These are phyloP conservation scores for Macrotrachela quadricornifera DNA, from an alignment of 1,140 invertebrate species.

Conservation along the genomic window DNA sequence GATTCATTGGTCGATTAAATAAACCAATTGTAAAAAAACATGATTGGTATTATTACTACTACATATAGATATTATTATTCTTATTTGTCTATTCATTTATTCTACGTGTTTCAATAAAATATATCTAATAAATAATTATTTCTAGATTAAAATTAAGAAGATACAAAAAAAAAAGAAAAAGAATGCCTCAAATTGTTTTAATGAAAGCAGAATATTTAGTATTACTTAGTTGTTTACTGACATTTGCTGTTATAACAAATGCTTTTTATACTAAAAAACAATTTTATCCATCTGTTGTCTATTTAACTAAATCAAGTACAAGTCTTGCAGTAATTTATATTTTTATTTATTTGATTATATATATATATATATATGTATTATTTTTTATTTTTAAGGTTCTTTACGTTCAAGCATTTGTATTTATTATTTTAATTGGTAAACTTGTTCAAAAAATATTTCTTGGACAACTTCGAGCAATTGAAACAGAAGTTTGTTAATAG, in stretches of 20 bases:
- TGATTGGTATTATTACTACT: too few relatives aligned
- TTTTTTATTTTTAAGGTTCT: conserved; percentile 55
- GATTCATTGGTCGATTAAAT: too few relatives aligned
- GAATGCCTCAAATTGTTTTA: too few relatives aligned
- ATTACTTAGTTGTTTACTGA: neutral
- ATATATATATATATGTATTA: neutral
- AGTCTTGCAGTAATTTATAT: conserved; percentile 80
- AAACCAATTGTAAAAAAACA: too few relatives aligned
- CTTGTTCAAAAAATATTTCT: conserved; percentile 87
- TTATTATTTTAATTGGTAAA: conserved; percentile 81
- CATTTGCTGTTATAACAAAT: conserved; percentile 34
- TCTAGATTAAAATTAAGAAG: too few relatives aligned
- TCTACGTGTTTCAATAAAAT: too few relatives aligned
- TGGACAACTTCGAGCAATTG: conserved; percentile 78
- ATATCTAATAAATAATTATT: too few relatives aligned
- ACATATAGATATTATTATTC: too few relatives aligned
- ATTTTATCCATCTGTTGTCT: conserved; percentile 97
- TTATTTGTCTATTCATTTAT: too few relatives aligned
- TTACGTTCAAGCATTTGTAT: conserved; percentile 85
- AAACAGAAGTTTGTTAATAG: conserved; percentile 58
- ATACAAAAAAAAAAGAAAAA: too few relatives aligned
- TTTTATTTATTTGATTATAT: conserved; percentile 2
- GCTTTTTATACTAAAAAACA: conserved; percentile 93
- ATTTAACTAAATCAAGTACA: conserved; percentile 95
- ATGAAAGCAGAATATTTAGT: neutral